phyloP scores from a whole-genome alignment of 2,888 invertebrate species.

The Hypomecis atomaria region DNA sequence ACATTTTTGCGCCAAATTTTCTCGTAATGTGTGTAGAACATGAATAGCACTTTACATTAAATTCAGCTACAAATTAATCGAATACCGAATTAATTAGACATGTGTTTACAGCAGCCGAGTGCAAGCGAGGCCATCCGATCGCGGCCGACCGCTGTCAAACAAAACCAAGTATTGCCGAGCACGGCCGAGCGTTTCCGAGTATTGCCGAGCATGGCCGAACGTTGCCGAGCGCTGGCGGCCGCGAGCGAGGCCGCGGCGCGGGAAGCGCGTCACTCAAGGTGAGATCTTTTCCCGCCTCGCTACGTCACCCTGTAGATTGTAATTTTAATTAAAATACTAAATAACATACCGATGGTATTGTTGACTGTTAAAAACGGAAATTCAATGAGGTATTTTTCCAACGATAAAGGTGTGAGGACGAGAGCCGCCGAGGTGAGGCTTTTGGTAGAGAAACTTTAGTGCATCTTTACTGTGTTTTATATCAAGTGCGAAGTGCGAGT shows the following conservation, averaged over 20 bases:
- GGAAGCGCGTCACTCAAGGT: constrained; percentile 80
- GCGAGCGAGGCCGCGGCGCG: constrained; percentile 79
- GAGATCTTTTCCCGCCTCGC: constrained; percentile 78
- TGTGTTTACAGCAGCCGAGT: constrained; percentile 44
- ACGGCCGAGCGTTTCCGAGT: constrained; percentile 28
- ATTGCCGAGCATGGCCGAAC: constrained; percentile 50
- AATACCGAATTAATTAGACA: constrained; percentile 62
- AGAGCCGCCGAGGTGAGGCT: constrained; percentile 19
- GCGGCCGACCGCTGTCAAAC: constrained; percentile 45
- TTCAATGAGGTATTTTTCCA: constrained; percentile 25
- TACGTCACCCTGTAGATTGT: constrained; percentile 67
- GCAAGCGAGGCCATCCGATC: constrained; percentile 46
- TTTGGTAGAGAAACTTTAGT: not conserved
- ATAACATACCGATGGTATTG: constrained; percentile 44
- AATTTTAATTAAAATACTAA: constrained; percentile 54
- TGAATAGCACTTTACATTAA: not conserved
- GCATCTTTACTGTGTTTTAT: not conserved
- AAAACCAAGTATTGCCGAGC: constrained; percentile 39
- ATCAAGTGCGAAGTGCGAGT: not conserved
- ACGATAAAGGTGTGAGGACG: constrained; percentile 16
- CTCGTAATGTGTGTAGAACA: no score
- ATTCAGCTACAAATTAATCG: constrained; percentile 53
- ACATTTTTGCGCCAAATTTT: no score
- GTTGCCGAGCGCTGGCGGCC: constrained; percentile 70
- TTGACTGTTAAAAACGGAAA: constrained; percentile 30